phyloP scores from a whole-genome alignment of 2,888 invertebrate species.

The Lasioglossum malachurum region DNA sequence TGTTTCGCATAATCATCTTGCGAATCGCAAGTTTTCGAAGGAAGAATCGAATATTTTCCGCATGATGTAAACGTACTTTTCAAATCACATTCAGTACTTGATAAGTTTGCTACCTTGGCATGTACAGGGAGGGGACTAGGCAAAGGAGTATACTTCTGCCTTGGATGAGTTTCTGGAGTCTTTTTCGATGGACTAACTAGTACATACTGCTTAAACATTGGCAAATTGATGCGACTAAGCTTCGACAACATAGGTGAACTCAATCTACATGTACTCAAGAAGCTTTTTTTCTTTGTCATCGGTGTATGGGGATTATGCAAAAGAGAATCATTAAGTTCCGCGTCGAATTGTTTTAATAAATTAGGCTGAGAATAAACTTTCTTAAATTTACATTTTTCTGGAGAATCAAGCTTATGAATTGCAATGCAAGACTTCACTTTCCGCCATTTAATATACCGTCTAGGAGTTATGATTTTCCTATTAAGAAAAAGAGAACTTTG shows the following conservation, averaged over 20 bases:
- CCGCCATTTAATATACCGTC: conserved; percentile 75
- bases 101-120: conserved; percentile 74
- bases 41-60: conserved; percentile 47
- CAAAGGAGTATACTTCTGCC: conserved; percentile 76
- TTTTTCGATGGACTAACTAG: conserved; percentile 63
- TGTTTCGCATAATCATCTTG: conserved; percentile 58
- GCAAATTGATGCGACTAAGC: conserved; percentile 76
- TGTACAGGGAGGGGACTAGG: conserved; percentile 74
- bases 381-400: conserved; percentile 66
- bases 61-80: conserved; percentile 46
- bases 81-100: conserved; percentile 58
- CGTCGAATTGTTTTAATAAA: conserved; percentile 66
- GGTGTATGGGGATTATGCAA: conserved; percentile 37
- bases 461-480: conserved; percentile 68
- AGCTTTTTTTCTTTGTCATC: conserved; percentile 51
- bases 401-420: conserved; percentile 65
- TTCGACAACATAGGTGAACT: conserved; percentile 74
- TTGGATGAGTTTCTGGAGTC: conserved; percentile 56
- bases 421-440: conserved; percentile 75
- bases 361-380: conserved; percentile 75
- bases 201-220: conserved; percentile 75
- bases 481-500: conserved; percentile 47
- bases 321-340: conserved; percentile 56
- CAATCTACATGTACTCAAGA: conserved; percentile 65
- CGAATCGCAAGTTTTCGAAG: conserved; percentile 41